Evolutionary conservation across 2,888 invertebrate genomes (phyloP).

Genomic region (Panopea generosa): DNA sequence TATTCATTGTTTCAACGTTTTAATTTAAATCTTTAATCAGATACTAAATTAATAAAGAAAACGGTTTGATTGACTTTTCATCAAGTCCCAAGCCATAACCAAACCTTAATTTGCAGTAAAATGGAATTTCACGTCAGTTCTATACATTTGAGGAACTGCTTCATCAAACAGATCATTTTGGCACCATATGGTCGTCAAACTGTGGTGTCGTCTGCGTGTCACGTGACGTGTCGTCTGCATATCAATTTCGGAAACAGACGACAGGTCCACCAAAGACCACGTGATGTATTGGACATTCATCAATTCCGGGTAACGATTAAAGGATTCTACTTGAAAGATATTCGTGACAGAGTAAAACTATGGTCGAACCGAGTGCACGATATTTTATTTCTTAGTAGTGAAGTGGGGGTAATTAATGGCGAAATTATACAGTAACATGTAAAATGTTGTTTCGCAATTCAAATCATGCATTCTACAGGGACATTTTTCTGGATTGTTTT

Average conservation of each 20-base stretch:
- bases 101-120: not conserved
- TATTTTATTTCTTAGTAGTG: no score
- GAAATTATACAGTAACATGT: no score
- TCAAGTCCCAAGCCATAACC: not conserved
- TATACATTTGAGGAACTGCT: conserved; percentile 38
- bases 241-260: conserved; percentile 54
- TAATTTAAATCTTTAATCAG: no score
- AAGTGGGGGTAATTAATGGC: no score
- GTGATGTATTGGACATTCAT: conserved; percentile 51
- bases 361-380: no score
- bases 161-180: conserved; percentile 44
- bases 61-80: not conserved
- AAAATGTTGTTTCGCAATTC: no score
- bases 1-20: no score
- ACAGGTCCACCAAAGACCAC: conserved; percentile 52
- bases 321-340: no score
- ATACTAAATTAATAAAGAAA: no score
- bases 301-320: not conserved
- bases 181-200: conserved; percentile 59
- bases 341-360: no score
- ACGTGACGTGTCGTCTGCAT: conserved; percentile 36
- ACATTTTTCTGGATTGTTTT: no score
- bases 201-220: conserved; percentile 36
- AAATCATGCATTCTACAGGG: no score
- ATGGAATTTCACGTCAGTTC: conserved; percentile 17